These are phyloP conservation scores for Champsocephalus gunnari DNA, from an alignment of 2,797 vertebrate genomes.

Conservation along the genomic window DNA sequence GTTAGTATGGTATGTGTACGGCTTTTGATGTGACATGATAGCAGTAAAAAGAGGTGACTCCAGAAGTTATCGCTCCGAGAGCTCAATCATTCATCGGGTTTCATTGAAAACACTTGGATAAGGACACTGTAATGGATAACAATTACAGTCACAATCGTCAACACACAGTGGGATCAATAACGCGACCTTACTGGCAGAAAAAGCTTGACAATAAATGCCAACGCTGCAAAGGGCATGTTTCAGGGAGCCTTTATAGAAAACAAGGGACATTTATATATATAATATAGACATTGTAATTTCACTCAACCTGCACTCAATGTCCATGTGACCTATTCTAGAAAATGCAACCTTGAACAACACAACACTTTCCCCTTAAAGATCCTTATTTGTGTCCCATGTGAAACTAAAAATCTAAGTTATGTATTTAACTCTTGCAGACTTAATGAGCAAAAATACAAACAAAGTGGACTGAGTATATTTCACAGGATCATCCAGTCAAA, in stretches of 20 bases:
- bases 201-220: neutral
- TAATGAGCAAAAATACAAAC: too few relatives aligned
- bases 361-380: too few relatives aligned
- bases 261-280: too few relatives aligned
- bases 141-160: neutral
- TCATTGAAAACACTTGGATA: constrained; percentile 23
- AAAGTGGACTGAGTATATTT: neutral
- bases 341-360: neutral
- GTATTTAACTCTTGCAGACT: too few relatives aligned
- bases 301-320: neutral
- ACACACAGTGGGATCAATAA: constrained; percentile 14
- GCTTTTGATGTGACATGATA: neutral
- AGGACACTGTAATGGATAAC: constrained; percentile 5
- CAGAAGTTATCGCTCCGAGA: constrained; percentile 10
- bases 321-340: neutral
- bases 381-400: too few relatives aligned
- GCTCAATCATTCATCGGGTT: constrained; percentile 16
- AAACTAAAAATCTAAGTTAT: too few relatives aligned
- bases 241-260: neutral
- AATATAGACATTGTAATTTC: neutral
- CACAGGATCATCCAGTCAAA: neutral
- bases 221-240: neutral
- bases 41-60: constrained; percentile 4
- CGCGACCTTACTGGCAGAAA: constrained; percentile 1
- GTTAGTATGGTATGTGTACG: neutral